Evolutionary conservation across 2,888 invertebrate species (phyloP), one percentile per base, ranked within the genome.

Genomic region (Epistrophella euchroma): DNA sequence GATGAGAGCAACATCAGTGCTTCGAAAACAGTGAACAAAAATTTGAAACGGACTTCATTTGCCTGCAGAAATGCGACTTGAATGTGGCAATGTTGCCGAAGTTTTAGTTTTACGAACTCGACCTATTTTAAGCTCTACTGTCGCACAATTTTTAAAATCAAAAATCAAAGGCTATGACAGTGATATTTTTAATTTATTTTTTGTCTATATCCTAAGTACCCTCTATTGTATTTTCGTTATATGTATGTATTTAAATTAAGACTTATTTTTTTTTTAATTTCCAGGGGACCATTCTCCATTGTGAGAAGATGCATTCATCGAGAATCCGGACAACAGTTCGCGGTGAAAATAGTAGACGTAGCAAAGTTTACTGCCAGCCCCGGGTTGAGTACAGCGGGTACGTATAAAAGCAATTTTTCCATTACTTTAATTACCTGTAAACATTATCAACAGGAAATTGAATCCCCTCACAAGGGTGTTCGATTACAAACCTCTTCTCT

Each of bases 271-370:
- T 22, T 50, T 60, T 81, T 75, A 55, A 9, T 87, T 88, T 88
- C 3, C 93, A 97, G 97, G 94, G 98, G 98, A 89, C 98, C 98
- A 91, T 98, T 98, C 94, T 98, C 98, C 92, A 95, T 98, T 92
- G 98, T 99, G 77, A 95, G 98, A 89, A 95, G 98, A 93, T 99
- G 99, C 93, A 96, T 98, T 89, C 98, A 98, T 93, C 95, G 98
- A 85, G 97, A 98, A 92, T 98, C 98, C 15, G 96, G 96, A 73
- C 98, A 98, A 93, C 98, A 98, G 92, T 99, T 98, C 94, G 99
- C 99, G 79, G 99, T 99, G 89, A 99, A 99, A 94, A 98, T 99
- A 90, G 98, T 99, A 89, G 99, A 99, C 93, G 98, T 99, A 75
- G 98, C 98, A 89, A 97, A 98, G 92, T 99, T 99, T 93, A 98